These are phyloP conservation scores for Ephialtes manifestator DNA, from an alignment of 2,888 invertebrate species.

Conservation along the genomic window DNA sequence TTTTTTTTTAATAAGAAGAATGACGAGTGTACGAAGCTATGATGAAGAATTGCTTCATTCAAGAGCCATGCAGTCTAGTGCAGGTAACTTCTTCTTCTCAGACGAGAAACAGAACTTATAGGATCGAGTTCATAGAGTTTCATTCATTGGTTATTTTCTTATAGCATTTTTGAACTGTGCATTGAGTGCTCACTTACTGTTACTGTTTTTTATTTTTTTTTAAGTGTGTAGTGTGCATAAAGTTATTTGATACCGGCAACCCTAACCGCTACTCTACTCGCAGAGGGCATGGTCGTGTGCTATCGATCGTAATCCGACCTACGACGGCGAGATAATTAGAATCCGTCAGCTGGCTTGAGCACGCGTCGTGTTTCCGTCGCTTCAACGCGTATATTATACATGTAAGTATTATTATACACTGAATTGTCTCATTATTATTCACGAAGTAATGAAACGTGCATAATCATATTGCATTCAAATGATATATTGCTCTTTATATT, in stretches of 20 bases:
- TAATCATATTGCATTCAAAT: not conserved
- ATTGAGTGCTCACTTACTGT: not conserved
- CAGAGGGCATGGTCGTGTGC: not conserved
- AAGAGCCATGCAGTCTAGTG: not conserved
- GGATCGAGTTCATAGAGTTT: not conserved
- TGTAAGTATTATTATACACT: not conserved
- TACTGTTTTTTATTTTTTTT: not conserved
- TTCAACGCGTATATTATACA: conserved; percentile 3
- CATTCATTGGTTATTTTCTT: not conserved
- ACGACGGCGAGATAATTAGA: conserved; percentile 17
- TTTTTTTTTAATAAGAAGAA: not conserved
- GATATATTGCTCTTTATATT: not conserved
- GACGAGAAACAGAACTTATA: not conserved
- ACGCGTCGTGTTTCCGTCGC: conserved; percentile 3
- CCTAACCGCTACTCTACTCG: not conserved
- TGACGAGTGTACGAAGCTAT: not conserved
- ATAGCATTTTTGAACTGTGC: not conserved
- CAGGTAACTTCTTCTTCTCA: not conserved
- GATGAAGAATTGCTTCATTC: conserved; percentile 6
- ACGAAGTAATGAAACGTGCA: not conserved
- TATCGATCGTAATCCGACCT: conserved; percentile 35
- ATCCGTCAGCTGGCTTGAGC: conserved; percentile 15
- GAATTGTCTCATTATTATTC: not conserved
- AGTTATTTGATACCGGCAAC: not conserved
- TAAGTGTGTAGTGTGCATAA: not conserved